phyloP scores from a whole-genome alignment of 2,888 invertebrate genomes.

The Orthonychiurus folsomi region DNA sequence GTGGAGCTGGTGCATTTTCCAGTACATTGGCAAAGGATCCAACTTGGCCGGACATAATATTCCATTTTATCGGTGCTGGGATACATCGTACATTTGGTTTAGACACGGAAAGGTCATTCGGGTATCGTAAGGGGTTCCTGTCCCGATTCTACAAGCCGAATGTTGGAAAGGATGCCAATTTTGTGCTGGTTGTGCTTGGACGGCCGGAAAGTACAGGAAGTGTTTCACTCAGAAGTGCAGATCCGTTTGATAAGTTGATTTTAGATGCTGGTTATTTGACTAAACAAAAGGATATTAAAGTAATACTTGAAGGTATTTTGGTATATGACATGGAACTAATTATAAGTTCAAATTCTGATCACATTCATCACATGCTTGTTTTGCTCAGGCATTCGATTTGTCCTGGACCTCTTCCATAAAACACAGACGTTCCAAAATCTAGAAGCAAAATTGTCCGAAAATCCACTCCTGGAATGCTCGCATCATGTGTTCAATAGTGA shows the following conservation, averaged over 20 bases:
- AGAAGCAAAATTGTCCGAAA: conserved; percentile 19
- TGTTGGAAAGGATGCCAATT: conserved; percentile 28
- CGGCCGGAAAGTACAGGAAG: conserved; percentile 27
- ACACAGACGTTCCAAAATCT: conserved; percentile 24
- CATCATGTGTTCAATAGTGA: conserved; percentile 22
- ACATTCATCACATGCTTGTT: background rate
- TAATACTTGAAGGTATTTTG: conserved; percentile 27
- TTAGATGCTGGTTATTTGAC: conserved; percentile 33
- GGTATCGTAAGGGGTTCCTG: too few relatives aligned
- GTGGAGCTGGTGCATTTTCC: conserved; percentile 26
- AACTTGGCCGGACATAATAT: conserved; percentile 34
- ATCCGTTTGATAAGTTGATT: conserved; percentile 23
- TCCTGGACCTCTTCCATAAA: conserved; percentile 28
- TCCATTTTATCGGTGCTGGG: too few relatives aligned
- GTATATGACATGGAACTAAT: conserved; percentile 1
- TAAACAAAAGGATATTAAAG: conserved; percentile 29
- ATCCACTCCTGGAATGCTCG: conserved; percentile 30
- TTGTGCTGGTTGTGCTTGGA: conserved; percentile 25
- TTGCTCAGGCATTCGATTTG: conserved; percentile 25
- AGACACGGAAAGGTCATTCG: conserved; percentile 13
- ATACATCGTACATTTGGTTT: background rate
- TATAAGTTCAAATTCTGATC: background rate
- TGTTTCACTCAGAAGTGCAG: conserved; percentile 22
- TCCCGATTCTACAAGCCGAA: conserved; percentile 27
- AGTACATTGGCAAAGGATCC: conserved; percentile 15